These are phyloP conservation scores for Stenodera caucasica DNA, from an alignment of 2,888 invertebrate genomes.

Conservation along the genomic window DNA sequence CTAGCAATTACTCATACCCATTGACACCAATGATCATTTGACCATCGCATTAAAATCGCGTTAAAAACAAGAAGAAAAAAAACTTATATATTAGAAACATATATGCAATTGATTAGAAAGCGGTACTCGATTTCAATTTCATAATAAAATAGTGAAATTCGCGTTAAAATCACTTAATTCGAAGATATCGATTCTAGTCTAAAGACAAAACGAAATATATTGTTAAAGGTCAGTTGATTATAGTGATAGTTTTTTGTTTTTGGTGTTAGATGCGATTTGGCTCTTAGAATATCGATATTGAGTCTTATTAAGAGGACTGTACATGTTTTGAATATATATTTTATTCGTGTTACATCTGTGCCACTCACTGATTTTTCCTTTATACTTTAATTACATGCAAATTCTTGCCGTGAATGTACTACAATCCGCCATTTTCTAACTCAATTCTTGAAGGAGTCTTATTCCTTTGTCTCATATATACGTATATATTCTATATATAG, in stretches of 20 bases:
- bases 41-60: slow-evolving; percentile 8
- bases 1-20: slow-evolving; percentile 3
- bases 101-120: slow-evolving; percentile 7
- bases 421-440: slow-evolving; percentile 57
- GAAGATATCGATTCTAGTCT: neutral
- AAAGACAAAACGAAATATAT: neutral
- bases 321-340: neutral
- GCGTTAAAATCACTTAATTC: neutral
- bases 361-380: slow-evolving; percentile 53
- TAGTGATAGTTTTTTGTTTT: slow-evolving; percentile 27
- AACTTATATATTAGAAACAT: neutral
- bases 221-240: neutral
- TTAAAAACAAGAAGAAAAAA: neutral
- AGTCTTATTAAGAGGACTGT: slow-evolving; percentile 42
- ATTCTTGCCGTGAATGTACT: slow-evolving; percentile 57
- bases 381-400: slow-evolving; percentile 58
- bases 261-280: too few species aligned
- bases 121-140: neutral
- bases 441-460: slow-evolving; percentile 54
- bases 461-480: slow-evolving; percentile 57
- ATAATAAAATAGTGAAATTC: neutral
- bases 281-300: too few species aligned
- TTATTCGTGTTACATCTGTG: slow-evolving; percentile 47
- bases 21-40: slow-evolving; percentile 12
- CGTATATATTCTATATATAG: slow-evolving; percentile 23